phyloP scores from a whole-genome alignment of 2,113 vertebrate species.

The Gobius niger region DNA sequence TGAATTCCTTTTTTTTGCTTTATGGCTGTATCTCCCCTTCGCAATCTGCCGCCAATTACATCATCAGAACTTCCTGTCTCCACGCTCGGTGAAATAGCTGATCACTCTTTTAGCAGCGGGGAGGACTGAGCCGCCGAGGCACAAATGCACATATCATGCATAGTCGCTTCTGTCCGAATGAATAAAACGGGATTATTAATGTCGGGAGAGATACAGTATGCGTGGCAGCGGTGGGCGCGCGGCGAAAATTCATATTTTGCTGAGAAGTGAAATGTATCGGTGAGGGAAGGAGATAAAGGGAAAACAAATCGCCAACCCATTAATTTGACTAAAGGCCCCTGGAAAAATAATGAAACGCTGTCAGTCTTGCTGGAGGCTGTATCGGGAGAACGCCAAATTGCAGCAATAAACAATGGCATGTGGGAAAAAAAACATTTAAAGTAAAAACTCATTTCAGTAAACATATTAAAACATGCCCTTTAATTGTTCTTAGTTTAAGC shows the following conservation, averaged over 20 bases:
- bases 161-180: constrained; percentile 19
- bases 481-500: too few relatives aligned
- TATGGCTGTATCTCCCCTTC: constrained; percentile 62
- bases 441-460: too few relatives aligned
- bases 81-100: constrained; percentile 51
- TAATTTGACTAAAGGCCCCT: background rate
- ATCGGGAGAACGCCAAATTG: too few relatives aligned
- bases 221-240: constrained; percentile 27
- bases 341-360: background rate
- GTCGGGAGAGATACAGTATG: constrained; percentile 14
- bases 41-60: constrained; percentile 71
- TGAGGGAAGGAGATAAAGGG: background rate
- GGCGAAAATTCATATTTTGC: constrained; percentile 25
- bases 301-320: background rate
- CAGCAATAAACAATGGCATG: too few relatives aligned
- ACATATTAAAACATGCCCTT: too few relatives aligned
- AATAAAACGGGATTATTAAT: constrained; percentile 43
- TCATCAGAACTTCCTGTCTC: constrained; percentile 68
- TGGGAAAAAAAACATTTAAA: too few relatives aligned
- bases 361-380: too few relatives aligned
- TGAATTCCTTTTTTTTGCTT: constrained; percentile 71
- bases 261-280: constrained; percentile 1
- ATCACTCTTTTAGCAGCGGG: constrained; percentile 35
- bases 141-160: constrained; percentile 28
- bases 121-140: constrained; percentile 29